Evolutionary conservation across 1,140 invertebrate genomes (phyloP), one percentile per base, ranked within the genome.

Genomic region (Rhizoglyphus robini): DNA sequence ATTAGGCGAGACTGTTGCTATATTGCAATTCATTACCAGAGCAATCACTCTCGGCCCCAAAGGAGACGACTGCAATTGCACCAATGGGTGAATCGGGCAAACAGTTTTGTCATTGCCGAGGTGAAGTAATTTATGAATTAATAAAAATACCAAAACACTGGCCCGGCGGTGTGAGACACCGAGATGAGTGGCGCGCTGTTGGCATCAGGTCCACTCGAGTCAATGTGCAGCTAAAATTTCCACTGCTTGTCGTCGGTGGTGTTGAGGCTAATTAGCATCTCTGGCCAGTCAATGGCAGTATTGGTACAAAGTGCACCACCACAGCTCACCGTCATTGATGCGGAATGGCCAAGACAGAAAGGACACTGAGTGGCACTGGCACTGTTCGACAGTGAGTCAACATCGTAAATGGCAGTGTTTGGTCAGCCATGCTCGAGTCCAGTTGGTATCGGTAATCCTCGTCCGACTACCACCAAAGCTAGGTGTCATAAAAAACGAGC

Each of bases 91-190:
- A n/a, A n/a, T n/a, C n/a, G n/a, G n/a, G n/a, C n/a, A n/a, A n/a
- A n/a, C n/a, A n/a, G n/a, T n/a, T n/a, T n/a, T n/a, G n/a, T n/a
- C n/a, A n/a, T n/a, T n/a, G n/a, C n/a, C n/a, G n/a, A n/a, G n/a
- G n/a, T n/a, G 18, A 41, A 11, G 18, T 54, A 27, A 54, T 54
- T 54, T 54, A 54, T 54, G 51, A 54, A 54, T 54, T 54, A 54
- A 54, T 54, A 54, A 54, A 54, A 54, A 54, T 54, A 54, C 51
- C 51, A 54, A 41, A 41, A n/a, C n/a, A n/a, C n/a, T n/a, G n/a
- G n/a, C n/a, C 36, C 18, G 18, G 18, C 8, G 18, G 36, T 41
- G 8, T 41, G 36, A 41, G 36, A 41, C 36, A 11, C 36, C n/a
- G n/a, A n/a, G n/a, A n/a, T n/a, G n/a, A n/a, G n/a, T n/a, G n/a